Percentiles rank a stretch among this genome's conserved stretches.
Evolutionary conservation across 2,888 invertebrate species (phyloP).

Genomic region (Leptinotarsa juncta): DNA sequence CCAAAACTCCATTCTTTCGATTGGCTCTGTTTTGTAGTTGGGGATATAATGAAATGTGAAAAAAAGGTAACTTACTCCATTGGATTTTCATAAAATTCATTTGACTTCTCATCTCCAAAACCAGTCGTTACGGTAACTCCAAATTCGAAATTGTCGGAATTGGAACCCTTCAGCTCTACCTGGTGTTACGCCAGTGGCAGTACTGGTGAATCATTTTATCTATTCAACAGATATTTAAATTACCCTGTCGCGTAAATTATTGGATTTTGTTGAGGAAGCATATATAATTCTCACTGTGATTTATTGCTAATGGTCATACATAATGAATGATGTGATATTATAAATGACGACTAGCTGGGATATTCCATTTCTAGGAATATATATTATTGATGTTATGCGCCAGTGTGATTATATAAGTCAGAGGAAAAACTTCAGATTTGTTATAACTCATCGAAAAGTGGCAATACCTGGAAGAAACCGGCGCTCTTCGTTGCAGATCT

Average conservation of each 20-base stretch:
- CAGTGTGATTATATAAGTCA: neutral
- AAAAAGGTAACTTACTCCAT: too few relatives aligned
- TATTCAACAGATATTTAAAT: conserved; percentile 17
- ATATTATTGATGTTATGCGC: neutral
- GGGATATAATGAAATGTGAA: too few relatives aligned
- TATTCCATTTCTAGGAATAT: neutral
- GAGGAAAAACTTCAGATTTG: too few relatives aligned
- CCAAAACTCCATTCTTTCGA: too few relatives aligned
- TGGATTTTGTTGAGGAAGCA: conserved; percentile 10
- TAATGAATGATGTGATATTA: neutral
- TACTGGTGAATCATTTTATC: conserved; percentile 11
- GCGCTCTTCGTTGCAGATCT: too few relatives aligned
- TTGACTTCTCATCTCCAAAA: neutral
- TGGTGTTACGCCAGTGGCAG: neutral
- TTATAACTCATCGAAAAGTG: too few relatives aligned
- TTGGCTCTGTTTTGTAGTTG: too few relatives aligned
- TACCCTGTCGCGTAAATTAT: conserved; percentile 9
- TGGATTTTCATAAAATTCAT: neutral
- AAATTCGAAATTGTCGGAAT: neutral
- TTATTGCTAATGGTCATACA: neutral
- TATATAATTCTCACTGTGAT: conserved; percentile 3
- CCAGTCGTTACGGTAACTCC: too few relatives aligned
- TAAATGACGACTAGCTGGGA: neutral
- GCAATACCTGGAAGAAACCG: too few relatives aligned
- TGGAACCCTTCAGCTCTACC: neutral